Base-by-base conservation (phyloP, 2,797 vertebrate genomes). In the Sebastes glaucus region DNA sequence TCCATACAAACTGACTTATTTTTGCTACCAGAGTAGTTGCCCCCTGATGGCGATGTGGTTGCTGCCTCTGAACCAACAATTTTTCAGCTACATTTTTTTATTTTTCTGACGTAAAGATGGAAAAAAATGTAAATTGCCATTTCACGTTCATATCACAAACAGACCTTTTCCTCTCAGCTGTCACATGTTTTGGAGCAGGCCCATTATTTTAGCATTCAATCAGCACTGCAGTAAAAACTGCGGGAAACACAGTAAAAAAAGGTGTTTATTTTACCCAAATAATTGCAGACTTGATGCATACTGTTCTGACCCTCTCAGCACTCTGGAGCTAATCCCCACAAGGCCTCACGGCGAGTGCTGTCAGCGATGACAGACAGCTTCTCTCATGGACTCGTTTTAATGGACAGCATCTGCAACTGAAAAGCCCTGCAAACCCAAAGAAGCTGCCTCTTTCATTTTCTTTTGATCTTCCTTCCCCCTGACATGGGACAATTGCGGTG, bases 311-410 rank as follows among this genome's bases (percentile, higher is more conserved):
- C 81, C 84, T 82, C 74, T 82, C 82, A 78, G 67, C 23, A 62
- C 74, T 80, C 61, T 67, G 73, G 69, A 91, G 84, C 72, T 90
- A 87, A 91, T 86, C 78, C 72, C 75, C 74, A 74, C 42, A 74
- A 77, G 87, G 79, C 73, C 59, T 74, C 87, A 67, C 53, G 80
- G 81, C 55, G 81, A 84, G 88, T 90, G 78, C 84, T 86, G 89
- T 92, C 90, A 91, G 59, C 16, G 65, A 83, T 91, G 87, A 93
- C 69, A 81, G 86, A 88, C 83, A 80, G 59, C 71, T 84, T 79
- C 74, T 87, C 70, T 85, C 69, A 42, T 74, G 42, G 70, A 88
- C 69, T 81, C 69, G 72, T 87, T 90, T 89, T 82, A 89, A 90
- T 84, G 74, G 76, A 86, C 49, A 14, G 46, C 67, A 81, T 87